Conservation (phyloP, 2,888 invertebrate species). For the Chironomus riparius region DNA sequence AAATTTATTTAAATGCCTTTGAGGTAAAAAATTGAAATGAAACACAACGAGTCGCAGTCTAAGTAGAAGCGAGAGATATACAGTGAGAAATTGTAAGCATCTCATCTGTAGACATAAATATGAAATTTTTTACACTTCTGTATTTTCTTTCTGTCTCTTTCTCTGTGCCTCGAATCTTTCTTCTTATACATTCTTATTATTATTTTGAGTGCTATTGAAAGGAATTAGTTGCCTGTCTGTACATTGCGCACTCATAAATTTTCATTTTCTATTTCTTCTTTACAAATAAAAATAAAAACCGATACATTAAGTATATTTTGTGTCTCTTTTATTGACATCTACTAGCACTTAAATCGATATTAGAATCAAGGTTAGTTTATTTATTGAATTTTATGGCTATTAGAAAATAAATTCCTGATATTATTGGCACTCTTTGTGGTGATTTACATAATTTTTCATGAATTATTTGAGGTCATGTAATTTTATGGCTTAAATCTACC, state of each 20-base stretch:
- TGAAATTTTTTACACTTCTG: neutral
- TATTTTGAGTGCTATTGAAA: neutral
- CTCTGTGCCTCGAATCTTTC: no score
- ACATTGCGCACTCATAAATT: neutral
- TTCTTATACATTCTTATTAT: neutral
- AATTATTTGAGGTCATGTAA: no score
- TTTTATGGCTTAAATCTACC: no score
- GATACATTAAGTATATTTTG: no score
- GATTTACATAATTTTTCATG: no score
- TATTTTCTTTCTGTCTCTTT: neutral
- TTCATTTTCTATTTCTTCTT: neutral
- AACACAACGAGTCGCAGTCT: neutral
- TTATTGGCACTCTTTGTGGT: no score
- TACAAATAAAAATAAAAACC: neutral
- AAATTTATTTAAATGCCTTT: slow-evolving; percentile 1
- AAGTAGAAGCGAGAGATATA: neutral
- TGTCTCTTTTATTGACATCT: no score
- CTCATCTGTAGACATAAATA: neutral
- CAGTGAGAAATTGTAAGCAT: neutral
- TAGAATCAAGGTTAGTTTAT: no score
- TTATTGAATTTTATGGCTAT: no score
- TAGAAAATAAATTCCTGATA: no score
- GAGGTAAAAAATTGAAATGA: neutral
- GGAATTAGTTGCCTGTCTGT: neutral
- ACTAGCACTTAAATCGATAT: no score